Conservation (phyloP, 1,140 invertebrate genomes). For the Homarus americanus region DNA sequence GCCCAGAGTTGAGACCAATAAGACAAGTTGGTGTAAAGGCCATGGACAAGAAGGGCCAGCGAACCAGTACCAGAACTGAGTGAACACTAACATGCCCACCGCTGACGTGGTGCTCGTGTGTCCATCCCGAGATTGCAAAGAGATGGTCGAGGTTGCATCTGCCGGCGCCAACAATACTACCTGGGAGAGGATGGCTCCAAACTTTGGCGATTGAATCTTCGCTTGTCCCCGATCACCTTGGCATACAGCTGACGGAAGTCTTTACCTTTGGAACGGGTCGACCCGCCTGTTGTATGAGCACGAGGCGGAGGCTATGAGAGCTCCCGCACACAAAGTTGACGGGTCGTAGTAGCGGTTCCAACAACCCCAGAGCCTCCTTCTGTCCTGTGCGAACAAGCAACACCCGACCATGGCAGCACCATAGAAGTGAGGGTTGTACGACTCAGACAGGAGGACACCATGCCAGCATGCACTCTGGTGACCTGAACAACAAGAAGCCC, state of each 20-base stretch:
- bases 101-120: constrained; percentile 98
- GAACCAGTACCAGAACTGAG: constrained; percentile 99
- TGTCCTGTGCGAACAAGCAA: constrained; percentile 87
- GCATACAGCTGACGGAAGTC: constrained; percentile 95
- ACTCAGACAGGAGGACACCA: constrained; percentile 97
- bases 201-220: constrained; percentile 99
- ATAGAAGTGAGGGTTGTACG: constrained; percentile 99
- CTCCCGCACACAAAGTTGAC: constrained; percentile 99
- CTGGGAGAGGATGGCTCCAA: constrained; percentile 98
- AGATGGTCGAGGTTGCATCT: constrained; percentile 98
- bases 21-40: constrained; percentile 98
- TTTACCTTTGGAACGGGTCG: constrained; percentile 88
- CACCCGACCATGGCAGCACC: constrained; percentile 99
- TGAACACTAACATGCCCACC: constrained; percentile 98
- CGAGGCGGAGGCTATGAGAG: constrained; percentile 98
- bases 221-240: constrained; percentile 98
- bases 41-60: constrained; percentile 95
- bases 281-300: constrained; percentile 98
- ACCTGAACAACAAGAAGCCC: constrained; percentile 96
- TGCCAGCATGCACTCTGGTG: constrained; percentile 98
- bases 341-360: constrained; percentile 99
- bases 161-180: constrained; percentile 94
- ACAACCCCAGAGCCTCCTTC: constrained; percentile 94
- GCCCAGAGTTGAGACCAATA: constrained; percentile 95
- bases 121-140: constrained; percentile 96